Base-by-base conservation (phyloP, 2,113 vertebrate species). In the Platycercus adscitus region DNA sequence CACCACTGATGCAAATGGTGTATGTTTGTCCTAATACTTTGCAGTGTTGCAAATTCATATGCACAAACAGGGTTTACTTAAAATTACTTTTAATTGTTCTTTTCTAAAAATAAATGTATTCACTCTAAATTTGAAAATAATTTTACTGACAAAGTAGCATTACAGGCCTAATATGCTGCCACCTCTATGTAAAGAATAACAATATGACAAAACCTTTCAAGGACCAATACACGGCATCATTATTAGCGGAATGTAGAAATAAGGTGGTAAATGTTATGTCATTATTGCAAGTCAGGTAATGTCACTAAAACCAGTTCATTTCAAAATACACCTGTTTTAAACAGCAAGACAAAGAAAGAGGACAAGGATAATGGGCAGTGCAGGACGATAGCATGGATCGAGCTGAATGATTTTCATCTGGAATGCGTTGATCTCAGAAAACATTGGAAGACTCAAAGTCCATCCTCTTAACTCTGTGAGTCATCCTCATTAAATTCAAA, bases 401-500 rank as follows among this genome's bases (percentile, higher is more conserved):
- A 95, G 81, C 76, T 78, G 89, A 93, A 95, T 93, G 86, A 95
- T 97, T 97, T 93, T 95, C 95, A 96, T 96, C 95, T 97, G 95
- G 90, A 97, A 95, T 83, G 55, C 89, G 95, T 91, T 97, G 96
- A 97, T 97, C 95, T 93, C 95, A 92, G 89, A 96, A 95, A 70
- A 63, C 95, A 92, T 97, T 89, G 97, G 87, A 97, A 84, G 77
- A 86, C 84, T 92, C 88, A 97, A 97, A 98, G 96, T 98, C 98
- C 95, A 93, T 97, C 97, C 81, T 95, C 93, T 94, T 95, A 96
- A 95, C 69, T 81, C 87, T 87, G 94, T 98, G 98, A 99, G 93
- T 99, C 98, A 98, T 97, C 97, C 98, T 98, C 98, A 98, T 98
- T 98, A 98, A 98, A 98, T 93, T 90, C 96, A 95, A 97, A 97